Evolutionary conservation across 2,888 invertebrate species (phyloP), one percentile per base, ranked within the genome.

Genomic region (Suillia variegata): DNA sequence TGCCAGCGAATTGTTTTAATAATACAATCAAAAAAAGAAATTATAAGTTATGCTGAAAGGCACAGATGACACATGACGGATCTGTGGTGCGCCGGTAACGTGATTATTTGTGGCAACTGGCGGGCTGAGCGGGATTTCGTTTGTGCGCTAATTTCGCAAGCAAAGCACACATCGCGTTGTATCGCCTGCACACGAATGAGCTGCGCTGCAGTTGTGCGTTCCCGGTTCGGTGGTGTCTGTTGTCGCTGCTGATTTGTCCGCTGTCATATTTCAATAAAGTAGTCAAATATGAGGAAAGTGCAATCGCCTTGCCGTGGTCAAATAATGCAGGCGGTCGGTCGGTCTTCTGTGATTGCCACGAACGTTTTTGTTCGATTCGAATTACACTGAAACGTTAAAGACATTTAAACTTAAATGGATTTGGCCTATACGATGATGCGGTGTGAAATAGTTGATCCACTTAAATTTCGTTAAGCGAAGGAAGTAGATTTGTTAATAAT

Each of bases 201-300:
- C 8, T 21, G 18, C 18, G 20, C 47, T 24, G 3, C n/a, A 20
- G 48, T 50, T 24, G 50, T 13, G 50, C 31, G 20, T 47, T 65
- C n/a, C n/a, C n/a, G n/a, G n/a, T n/a, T n/a, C n/a, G n/a, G n/a
- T n/a, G n/a, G n/a, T n/a, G n/a, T n/a, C n/a, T n/a, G n/a, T n/a
- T 70, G 68, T 72, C 70, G 71, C 71, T n/a, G n/a, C n/a, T 71
- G 70, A 76, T 77, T 76, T 77, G 77, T 77, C 73, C 69, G 70
- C 74, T 77, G 77, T 77, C 77, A 76, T 75, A 76, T 77, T 74
- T 73, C 76, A 74, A 76, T 77, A 77, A 76, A 76, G 76, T 73
- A 74, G 76, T 77, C 75, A 76, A 70, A 69, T 67, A 71, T 70
- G 38, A 38, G n/a, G n/a, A 38, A n/a, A 38, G 10, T 38, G 38